Conservation (phyloP, 1,140 invertebrate species). For the Drosophila sucinea region DNA sequence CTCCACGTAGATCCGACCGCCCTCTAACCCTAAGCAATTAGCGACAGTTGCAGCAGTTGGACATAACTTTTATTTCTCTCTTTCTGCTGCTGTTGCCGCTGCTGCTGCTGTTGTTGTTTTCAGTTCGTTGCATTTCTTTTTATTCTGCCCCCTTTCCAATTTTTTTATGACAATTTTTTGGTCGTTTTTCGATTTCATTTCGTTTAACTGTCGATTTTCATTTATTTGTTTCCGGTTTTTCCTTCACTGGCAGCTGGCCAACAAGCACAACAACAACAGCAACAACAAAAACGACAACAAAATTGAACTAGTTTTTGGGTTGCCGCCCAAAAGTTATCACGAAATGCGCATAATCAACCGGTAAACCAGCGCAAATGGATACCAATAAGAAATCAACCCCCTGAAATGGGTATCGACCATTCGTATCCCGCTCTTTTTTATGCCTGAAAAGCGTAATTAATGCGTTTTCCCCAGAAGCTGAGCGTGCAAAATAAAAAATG, state of each 20-base stretch:
- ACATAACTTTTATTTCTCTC: constrained; percentile 44
- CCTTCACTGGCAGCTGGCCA: constrained; percentile 25
- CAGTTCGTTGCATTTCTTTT: constrained; percentile 45
- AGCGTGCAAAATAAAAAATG: constrained; percentile 65
- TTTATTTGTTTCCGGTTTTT: constrained; percentile 66
- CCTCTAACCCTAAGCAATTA: constrained; percentile 65
- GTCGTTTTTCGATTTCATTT: constrained; percentile 75
- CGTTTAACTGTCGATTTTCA: constrained; percentile 72
- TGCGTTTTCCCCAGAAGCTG: constrained; percentile 68
- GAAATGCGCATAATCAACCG: constrained; percentile 66
- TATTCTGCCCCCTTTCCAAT: neutral
- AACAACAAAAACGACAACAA: neutral
- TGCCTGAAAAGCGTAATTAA: constrained; percentile 76
- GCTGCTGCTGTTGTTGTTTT: constrained; percentile 52
- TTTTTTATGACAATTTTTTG: constrained; percentile 65
- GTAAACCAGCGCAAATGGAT: constrained; percentile 68
- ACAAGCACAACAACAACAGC: neutral
- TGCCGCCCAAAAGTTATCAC: constrained; percentile 43
- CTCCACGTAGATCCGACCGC: constrained; percentile 27
- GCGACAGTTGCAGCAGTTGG: constrained; percentile 73
- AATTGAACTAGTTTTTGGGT: constrained; percentile 51
- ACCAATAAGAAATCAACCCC: constrained; percentile 52
- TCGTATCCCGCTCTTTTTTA: constrained; percentile 38
- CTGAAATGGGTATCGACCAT: constrained; percentile 37
- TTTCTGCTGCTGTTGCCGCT: constrained; percentile 19